A percentile compares a stretch with the other conserved stretches of the same genome.
These are phyloP conservation scores for Amphiprion ocellaris DNA, from an alignment of 2,113 vertebrate species.

Conservation along the genomic window DNA sequence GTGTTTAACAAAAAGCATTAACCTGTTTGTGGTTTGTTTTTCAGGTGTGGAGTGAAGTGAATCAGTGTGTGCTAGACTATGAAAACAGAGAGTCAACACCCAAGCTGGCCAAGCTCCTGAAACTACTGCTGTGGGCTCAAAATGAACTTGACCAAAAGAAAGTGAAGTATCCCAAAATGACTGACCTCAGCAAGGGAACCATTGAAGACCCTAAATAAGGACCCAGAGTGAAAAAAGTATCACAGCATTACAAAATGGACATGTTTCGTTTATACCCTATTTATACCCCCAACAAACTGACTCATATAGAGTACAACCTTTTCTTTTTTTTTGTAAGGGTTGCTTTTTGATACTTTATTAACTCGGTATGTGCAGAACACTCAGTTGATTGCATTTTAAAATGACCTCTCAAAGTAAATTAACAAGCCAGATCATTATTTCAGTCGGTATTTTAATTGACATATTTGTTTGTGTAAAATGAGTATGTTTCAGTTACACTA, in stretches of 20 bases:
- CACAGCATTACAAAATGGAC: conserved; percentile 73
- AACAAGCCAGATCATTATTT: conserved; percentile 67
- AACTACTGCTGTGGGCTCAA: conserved; percentile 98
- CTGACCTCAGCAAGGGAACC: conserved; percentile 98
- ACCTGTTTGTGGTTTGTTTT: conserved; percentile 57
- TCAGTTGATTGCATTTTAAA: conserved; percentile 74
- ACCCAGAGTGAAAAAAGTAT: conserved; percentile 52
- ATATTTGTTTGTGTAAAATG: conserved; percentile 68
- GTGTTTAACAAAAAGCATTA: background rate
- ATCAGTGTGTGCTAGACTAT: conserved; percentile 95
- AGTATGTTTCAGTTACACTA: conserved; percentile 63
- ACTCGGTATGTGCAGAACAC: conserved; percentile 71
- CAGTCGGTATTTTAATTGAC: conserved; percentile 68
- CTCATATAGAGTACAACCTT: conserved; percentile 73
- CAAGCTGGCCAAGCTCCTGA: conserved; percentile 97
- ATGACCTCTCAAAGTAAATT: conserved; percentile 63
- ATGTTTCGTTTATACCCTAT: conserved; percentile 78
- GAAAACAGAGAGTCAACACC: conserved; percentile 97
- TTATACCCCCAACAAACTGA: conserved; percentile 84
- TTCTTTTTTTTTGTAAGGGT: conserved; percentile 78
- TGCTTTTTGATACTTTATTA: conserved; percentile 83
- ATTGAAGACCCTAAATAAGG: conserved; percentile 97
- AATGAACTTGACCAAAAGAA: conserved; percentile 99
- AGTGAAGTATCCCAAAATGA: conserved; percentile 99
- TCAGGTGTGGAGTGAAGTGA: conserved; percentile 99